Base-by-base conservation (phyloP, 2,888 invertebrate genomes). In the Pseudanteris insignis region DNA sequence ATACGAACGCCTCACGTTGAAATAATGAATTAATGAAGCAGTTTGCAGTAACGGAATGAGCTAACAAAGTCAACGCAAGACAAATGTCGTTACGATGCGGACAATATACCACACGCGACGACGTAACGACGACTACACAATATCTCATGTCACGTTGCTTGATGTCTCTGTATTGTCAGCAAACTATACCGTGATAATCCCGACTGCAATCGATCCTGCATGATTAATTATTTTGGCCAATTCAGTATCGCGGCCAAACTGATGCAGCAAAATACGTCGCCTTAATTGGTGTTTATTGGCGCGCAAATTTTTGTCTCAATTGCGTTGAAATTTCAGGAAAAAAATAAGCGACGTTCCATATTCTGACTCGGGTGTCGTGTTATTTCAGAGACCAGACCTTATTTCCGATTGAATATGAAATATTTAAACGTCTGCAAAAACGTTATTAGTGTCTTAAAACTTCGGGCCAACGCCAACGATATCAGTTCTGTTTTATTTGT, bases 81-180 rank as follows among this genome's bases (percentile, higher is more conserved):
- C 46, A 46, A 55, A 55, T 46, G 47, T 34, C 33, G 55, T 38
- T 30, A 28, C 30, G 18, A 11, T 13, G 43, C 24, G 38, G 33
- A 55, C 46, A 55, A 46, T 53, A 44, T 48, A 41, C 47, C 48
- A 57, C 57, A 48, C 57, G 57, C 55, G 55, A 55, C 43, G 40
- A 41, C 15, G 28, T 38, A 40, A 47, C 38, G 21, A 47, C 48
- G 48, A 48, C 25, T 43, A 15, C 36, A 36, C 34, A 36, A 48
- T 48, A 40, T 26, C 43, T 43, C 43, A 33, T 43, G 57, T 57
- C 48, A 32, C 57, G 9, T 21, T 37, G 21, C 13, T 15, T 30
- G 47, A 57, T 57, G 55, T 57, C 43, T 54, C 25, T 33, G 15
- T 54, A 54, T 34, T 33, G 54, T n/a, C 13, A 21, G 21, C 15